phyloP scores from a whole-genome alignment of 2,113 vertebrate species.

The Montifringilla adamsi region DNA sequence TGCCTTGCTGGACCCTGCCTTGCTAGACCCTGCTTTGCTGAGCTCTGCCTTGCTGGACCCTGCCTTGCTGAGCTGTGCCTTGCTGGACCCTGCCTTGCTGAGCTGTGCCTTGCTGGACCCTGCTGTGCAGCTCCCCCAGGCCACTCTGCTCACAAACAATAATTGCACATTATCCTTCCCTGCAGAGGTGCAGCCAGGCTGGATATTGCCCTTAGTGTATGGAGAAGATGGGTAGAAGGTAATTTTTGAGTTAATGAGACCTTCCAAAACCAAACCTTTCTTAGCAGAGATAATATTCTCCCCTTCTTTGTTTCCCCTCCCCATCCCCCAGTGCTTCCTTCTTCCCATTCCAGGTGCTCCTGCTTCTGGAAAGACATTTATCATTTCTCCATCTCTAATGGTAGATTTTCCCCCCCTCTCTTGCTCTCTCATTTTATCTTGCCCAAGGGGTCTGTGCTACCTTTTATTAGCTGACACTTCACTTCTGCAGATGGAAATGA shows the following conservation, averaged over 20 bases:
- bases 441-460: constrained; percentile 60
- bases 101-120: background rate
- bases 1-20: accelerated
- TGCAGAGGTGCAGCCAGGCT: background rate
- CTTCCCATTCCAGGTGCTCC: constrained; percentile 37
- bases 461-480: constrained; percentile 72
- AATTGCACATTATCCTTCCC: background rate
- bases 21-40: background rate
- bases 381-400: constrained; percentile 33
- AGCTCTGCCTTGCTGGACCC: background rate
- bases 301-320: background rate
- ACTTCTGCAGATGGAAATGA: constrained; percentile 62
- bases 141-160: background rate
- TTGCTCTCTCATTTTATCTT: constrained; percentile 55
- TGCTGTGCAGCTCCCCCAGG: background rate
- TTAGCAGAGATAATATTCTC: background rate
- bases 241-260: background rate
- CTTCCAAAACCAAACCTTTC: background rate
- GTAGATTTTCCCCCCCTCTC: background rate
- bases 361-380: constrained; percentile 51
- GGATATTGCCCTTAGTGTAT: background rate
- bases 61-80: accelerated
- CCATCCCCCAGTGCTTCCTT: background rate
- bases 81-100: background rate
- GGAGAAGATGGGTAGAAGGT: background rate